These are phyloP conservation scores for Ectobius pallidus DNA, from an alignment of 2,888 invertebrate species.

Conservation along the genomic window DNA sequence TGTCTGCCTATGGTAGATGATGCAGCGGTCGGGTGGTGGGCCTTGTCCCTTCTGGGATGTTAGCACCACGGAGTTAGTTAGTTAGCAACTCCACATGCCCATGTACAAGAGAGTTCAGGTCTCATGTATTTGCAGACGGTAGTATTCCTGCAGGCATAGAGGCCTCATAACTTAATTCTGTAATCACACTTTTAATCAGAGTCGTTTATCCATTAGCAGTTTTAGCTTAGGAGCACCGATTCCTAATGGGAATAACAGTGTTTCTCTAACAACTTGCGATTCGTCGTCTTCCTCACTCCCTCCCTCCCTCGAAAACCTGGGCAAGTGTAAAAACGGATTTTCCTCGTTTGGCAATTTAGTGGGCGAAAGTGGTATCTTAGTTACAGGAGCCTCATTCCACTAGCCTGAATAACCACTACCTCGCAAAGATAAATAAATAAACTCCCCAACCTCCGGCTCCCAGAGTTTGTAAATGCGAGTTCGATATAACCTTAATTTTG, in stretches of 20 bases:
- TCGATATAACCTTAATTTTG: slow-evolving; percentile 11
- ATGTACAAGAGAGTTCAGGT: too few relatives aligned
- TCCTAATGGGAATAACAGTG: slow-evolving; percentile 23
- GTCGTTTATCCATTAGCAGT: slow-evolving; percentile 35
- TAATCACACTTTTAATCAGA: slow-evolving; percentile 39
- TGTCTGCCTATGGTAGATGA: too few relatives aligned
- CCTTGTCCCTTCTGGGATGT: too few relatives aligned
- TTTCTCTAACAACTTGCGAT: background rate
- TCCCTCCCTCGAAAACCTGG: background rate
- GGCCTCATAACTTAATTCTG: slow-evolving; percentile 38
- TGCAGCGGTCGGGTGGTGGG: too few relatives aligned
- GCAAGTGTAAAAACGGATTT: slow-evolving; percentile 32
- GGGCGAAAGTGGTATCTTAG: background rate
- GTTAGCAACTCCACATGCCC: too few relatives aligned
- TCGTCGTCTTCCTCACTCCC: too few relatives aligned
- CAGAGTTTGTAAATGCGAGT: slow-evolving; percentile 14
- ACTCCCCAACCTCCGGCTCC: background rate
- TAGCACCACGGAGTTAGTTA: too few relatives aligned
- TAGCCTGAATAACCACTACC: background rate
- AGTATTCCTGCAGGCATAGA: background rate
- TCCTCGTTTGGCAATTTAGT: slow-evolving; percentile 34
- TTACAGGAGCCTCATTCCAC: background rate
- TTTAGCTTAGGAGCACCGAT: slow-evolving; percentile 24
- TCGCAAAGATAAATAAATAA: slow-evolving; percentile 17
- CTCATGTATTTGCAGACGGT: slow-evolving; percentile 2